Evolutionary conservation across 2,888 invertebrate genomes (phyloP).

Genomic region (Congeria kusceri): DNA sequence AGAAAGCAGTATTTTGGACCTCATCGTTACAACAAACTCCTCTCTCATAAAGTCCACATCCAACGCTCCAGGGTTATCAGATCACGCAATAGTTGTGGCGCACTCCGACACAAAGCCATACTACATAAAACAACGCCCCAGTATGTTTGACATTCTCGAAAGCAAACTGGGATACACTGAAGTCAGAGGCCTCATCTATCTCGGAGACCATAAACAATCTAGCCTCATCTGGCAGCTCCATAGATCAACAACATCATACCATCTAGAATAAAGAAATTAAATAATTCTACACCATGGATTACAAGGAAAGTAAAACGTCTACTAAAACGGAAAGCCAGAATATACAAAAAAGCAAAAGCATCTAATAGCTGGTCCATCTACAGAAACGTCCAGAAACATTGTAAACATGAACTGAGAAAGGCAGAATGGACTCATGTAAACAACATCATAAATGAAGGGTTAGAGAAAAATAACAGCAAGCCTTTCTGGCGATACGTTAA

Average conservation of each 20-base stretch:
- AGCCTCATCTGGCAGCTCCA: no score
- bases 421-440: constrained; percentile 21
- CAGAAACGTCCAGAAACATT: constrained; percentile 15
- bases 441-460: constrained; percentile 18
- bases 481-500: constrained; percentile 25
- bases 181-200: no score
- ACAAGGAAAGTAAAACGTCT: not conserved
- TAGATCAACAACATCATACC: not conserved
- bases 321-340: not conserved
- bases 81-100: constrained; percentile 44
- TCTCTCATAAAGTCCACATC: constrained; percentile 42
- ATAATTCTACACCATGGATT: not conserved
- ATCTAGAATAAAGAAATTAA: not conserved
- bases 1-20: constrained; percentile 33
- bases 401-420: not conserved
- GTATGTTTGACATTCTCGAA: constrained; percentile 30
- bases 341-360: constrained; percentile 24
- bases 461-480: constrained; percentile 30
- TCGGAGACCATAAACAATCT: no score
- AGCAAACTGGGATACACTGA: constrained; percentile 30
- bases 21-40: constrained; percentile 50
- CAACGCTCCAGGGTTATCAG: constrained; percentile 45
- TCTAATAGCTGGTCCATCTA: constrained; percentile 23
- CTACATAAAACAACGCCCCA: no score
- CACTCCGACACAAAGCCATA: constrained; percentile 23